phyloP scores from a whole-genome alignment of 2,888 invertebrate species.

The Diploptera punctata region DNA sequence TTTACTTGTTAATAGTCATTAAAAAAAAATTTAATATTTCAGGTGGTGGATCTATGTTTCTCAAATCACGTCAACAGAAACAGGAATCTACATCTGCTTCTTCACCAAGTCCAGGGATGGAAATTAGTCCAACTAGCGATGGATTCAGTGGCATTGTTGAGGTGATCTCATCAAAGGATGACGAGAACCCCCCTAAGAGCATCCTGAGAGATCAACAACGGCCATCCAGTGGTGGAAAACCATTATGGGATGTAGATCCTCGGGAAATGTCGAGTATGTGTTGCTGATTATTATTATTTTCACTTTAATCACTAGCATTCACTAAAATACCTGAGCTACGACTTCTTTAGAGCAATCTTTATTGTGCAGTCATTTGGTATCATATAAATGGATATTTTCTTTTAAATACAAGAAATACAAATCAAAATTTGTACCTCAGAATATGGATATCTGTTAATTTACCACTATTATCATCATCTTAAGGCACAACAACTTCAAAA shows the following conservation, averaged over 20 bases:
- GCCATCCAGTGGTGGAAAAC: conserved; percentile 12
- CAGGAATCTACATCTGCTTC: conserved; percentile 18
- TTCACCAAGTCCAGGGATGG: conserved; percentile 3
- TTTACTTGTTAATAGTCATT: too few species aligned
- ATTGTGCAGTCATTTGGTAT: too few species aligned
- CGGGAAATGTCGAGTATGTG: conserved; percentile 44
- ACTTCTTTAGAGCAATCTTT: too few species aligned
- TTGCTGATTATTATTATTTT: neutral
- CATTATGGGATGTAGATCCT: conserved; percentile 45
- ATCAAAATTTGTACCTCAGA: too few species aligned
- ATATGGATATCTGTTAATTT: too few species aligned
- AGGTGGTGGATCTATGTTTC: conserved; percentile 69
- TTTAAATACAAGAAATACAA: too few species aligned
- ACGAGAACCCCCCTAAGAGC: conserved; percentile 44
- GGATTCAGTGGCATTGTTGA: conserved; percentile 4
- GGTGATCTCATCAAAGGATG: conserved; percentile 24
- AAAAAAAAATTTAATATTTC: too few species aligned
- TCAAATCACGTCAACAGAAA: conserved; percentile 60
- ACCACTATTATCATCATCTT: too few species aligned
- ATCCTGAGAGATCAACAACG: conserved; percentile 44
- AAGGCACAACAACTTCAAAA: too few species aligned
- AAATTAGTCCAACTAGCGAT: neutral
- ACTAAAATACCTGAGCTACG: too few species aligned
- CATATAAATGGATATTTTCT: too few species aligned
- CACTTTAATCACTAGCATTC: too few species aligned